Conservation (phyloP, 2,797 vertebrate genomes). For the Siniperca scherzeri region DNA sequence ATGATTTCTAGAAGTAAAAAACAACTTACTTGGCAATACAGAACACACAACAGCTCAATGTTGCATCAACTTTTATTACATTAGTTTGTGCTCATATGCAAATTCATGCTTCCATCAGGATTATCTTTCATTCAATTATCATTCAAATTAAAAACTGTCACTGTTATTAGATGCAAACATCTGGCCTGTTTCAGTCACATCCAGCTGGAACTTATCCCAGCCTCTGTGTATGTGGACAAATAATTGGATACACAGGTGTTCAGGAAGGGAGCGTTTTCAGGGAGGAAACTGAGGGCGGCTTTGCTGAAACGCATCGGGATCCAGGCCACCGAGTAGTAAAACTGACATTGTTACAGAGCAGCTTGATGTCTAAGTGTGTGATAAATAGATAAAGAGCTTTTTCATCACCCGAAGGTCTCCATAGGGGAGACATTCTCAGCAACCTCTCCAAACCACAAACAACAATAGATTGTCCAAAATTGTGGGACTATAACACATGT, state of each 20-base stretch:
- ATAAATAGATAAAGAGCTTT: conserved; percentile 47
- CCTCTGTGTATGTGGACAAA: conserved; percentile 26
- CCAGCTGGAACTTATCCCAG: conserved; percentile 59
- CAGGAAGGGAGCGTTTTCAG: conserved; percentile 67
- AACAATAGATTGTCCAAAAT: conserved; percentile 34
- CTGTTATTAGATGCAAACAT: conserved; percentile 57
- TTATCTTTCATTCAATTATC: not conserved
- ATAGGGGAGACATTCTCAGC: not conserved
- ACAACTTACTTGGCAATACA: not conserved
- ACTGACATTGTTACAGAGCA: conserved; percentile 17
- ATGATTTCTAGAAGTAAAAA: not conserved
- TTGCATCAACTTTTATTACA: conserved; percentile 5
- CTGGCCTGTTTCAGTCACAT: conserved; percentile 53
- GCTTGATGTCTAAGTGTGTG: conserved; percentile 28
- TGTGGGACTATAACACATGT: conserved; percentile 25
- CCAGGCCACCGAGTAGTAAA: conserved; percentile 39
- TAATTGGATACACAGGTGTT: conserved; percentile 75
- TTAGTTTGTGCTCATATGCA: conserved; percentile 2
- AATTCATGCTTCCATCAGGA: conserved; percentile 13
- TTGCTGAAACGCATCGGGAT: conserved; percentile 39
- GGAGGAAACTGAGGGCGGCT: conserved; percentile 46
- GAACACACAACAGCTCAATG: not conserved
- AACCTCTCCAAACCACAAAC: conserved; percentile 28
- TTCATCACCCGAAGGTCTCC: conserved; percentile 26
- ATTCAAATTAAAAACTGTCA: conserved; percentile 44